A percentile compares a stretch with the other conserved stretches of the same genome.
Conservation (phyloP, 2,888 invertebrate species). For the Neocrepidodera transversa region DNA sequence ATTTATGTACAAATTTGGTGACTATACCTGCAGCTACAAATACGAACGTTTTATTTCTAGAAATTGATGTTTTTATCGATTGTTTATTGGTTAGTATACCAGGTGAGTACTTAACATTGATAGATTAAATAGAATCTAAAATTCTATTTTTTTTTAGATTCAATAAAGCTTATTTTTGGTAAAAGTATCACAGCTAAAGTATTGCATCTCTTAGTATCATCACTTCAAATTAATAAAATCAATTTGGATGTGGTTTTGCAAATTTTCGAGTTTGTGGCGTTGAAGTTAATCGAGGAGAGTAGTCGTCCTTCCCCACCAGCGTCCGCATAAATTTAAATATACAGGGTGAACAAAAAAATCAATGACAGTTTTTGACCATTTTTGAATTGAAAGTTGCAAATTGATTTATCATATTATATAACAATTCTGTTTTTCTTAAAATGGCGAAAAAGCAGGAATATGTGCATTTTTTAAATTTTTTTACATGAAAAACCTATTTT, state of each 20-base stretch:
- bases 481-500: too few relatives aligned
- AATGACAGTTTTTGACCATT: neutral
- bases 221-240: constrained; percentile 60
- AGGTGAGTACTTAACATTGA: constrained; percentile 46
- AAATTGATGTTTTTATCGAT: constrained; percentile 51
- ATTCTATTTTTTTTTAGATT: constrained; percentile 47
- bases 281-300: constrained; percentile 51
- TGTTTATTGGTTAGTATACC: constrained; percentile 49
- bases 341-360: neutral
- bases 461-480: too few relatives aligned
- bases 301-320: constrained; percentile 46
- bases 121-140: neutral
- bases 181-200: constrained; percentile 54
- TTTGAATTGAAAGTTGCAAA: too few relatives aligned
- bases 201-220: constrained; percentile 57
- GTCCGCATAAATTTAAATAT: constrained; percentile 38
- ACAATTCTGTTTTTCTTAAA: too few relatives aligned
- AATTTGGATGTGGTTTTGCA: constrained; percentile 62
- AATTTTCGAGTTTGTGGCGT: constrained; percentile 58
- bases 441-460: too few relatives aligned
- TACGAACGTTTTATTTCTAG: constrained; percentile 48
- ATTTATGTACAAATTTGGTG: constrained; percentile 45
- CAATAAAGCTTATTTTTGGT: constrained; percentile 55
- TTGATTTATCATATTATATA: too few relatives aligned
- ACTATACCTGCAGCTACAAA: constrained; percentile 45